phyloP scores from a whole-genome alignment of 2,888 invertebrate genomes.

The Trichogramma evanescens region DNA sequence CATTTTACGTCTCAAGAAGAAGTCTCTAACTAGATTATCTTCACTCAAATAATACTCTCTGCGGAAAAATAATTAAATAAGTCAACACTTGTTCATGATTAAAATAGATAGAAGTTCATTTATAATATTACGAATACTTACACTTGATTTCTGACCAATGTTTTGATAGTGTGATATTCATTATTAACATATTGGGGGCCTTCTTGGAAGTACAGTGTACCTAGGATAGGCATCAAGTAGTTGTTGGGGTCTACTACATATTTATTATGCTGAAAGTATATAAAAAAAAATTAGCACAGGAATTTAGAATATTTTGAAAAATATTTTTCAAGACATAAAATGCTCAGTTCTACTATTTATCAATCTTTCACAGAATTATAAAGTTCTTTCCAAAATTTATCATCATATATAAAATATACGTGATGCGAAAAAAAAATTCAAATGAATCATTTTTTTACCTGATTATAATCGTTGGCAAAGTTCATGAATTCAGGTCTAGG shows the following conservation, averaged over 20 bases:
- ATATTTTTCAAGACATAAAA: no score
- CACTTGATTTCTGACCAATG: constrained; percentile 85
- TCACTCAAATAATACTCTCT: constrained; percentile 99
- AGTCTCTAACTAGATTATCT: constrained; percentile 90
- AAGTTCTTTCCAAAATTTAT: not conserved
- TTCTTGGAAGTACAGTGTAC: constrained; percentile 53
- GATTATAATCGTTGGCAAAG: constrained; percentile 48
- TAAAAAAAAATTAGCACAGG: not conserved
- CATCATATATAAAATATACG: not conserved
- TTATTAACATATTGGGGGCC: constrained; percentile 48
- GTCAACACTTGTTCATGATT: not conserved
- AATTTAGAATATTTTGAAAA: no score
- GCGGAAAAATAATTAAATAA: constrained; percentile 41
- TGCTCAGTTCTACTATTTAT: constrained; percentile 14
- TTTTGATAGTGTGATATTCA: constrained; percentile 66
- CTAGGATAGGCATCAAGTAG: constrained; percentile 54
- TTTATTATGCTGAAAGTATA: constrained; percentile 21
- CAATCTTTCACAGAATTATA: constrained; percentile 4
- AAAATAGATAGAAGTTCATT: constrained; percentile 3
- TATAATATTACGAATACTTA: constrained; percentile 51
- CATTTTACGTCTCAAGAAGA: constrained; percentile 96
- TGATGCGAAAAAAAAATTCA: not conserved
- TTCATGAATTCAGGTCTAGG: constrained; percentile 49
- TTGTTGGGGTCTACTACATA: constrained; percentile 32
- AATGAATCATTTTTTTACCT: constrained; percentile 34